These are phyloP conservation scores for Pseudorasbora parva DNA, from an alignment of 2,113 vertebrate species.

Conservation along the genomic window DNA sequence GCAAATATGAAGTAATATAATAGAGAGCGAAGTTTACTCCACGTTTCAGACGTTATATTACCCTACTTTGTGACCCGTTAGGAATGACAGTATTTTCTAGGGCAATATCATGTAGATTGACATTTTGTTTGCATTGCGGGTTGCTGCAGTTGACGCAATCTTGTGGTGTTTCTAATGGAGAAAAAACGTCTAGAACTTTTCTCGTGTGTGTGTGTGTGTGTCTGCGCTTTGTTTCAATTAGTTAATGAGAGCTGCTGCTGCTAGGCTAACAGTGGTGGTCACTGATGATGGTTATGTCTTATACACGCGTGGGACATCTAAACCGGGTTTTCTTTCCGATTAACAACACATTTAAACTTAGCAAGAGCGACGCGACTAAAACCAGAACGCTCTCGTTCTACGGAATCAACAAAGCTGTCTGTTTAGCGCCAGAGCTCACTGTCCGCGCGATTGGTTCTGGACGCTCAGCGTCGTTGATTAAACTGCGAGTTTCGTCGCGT, in stretches of 20 bases:
- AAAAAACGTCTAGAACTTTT: neutral
- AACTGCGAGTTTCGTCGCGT: neutral
- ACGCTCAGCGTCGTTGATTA: neutral
- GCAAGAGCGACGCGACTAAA: neutral
- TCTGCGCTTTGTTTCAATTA: constrained; percentile 20
- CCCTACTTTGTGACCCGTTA: neutral
- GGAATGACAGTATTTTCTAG: neutral
- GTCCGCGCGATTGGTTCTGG: neutral
- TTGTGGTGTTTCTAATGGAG: neutral
- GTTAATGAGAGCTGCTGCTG: constrained; percentile 3
- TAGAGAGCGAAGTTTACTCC: constrained; percentile 32
- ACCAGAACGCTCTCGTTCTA: neutral
- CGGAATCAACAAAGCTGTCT: neutral
- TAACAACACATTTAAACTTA: neutral
- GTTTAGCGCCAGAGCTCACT: constrained; percentile 8
- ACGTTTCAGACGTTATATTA: constrained; percentile 6
- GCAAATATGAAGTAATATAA: neutral
- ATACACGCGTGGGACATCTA: neutral
- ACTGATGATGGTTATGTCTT: constrained; percentile 16
- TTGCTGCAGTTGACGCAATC: neutral
- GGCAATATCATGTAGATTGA: neutral
- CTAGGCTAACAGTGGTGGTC: constrained; percentile 26
- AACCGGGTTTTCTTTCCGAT: neutral
- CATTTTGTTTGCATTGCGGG: neutral
- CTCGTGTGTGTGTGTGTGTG: neutral